Evolutionary conservation across 2,888 invertebrate genomes (phyloP).

Genomic region (Rhamphomyia laevipes): DNA sequence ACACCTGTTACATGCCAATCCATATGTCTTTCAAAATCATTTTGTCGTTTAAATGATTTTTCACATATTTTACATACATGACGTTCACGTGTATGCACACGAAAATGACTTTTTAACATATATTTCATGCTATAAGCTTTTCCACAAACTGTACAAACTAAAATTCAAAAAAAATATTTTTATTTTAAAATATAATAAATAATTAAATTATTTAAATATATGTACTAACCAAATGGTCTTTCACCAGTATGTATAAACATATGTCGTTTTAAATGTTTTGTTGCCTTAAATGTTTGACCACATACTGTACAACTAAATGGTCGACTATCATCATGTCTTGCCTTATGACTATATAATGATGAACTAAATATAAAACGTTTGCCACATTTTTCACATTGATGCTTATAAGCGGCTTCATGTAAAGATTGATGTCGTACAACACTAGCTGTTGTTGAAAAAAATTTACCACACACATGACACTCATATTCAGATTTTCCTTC

Average conservation of each 20-base stretch:
- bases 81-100: neutral
- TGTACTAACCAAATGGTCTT: constrained; percentile 7
- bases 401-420: constrained; percentile 12
- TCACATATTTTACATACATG: neutral
- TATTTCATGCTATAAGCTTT: neutral
- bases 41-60: neutral
- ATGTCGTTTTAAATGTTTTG: neutral
- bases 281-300: neutral
- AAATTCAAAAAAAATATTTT: too few relatives aligned
- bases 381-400: constrained; percentile 37
- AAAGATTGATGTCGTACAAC: neutral
- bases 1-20: too few relatives aligned
- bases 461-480: neutral
- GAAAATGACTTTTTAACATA: neutral
- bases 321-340: constrained; percentile 25
- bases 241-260: neutral
- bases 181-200: too few relatives aligned
- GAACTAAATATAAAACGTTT: constrained; percentile 38
- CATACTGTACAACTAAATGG: neutral
- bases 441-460: neutral
- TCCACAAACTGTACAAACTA: neutral
- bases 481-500: neutral
- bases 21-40: too few relatives aligned
- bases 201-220: too few relatives aligned
- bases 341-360: constrained; percentile 36